Conservation (phyloP, 1,140 invertebrate genomes). For the Rhopalosiphum padi region DNA sequence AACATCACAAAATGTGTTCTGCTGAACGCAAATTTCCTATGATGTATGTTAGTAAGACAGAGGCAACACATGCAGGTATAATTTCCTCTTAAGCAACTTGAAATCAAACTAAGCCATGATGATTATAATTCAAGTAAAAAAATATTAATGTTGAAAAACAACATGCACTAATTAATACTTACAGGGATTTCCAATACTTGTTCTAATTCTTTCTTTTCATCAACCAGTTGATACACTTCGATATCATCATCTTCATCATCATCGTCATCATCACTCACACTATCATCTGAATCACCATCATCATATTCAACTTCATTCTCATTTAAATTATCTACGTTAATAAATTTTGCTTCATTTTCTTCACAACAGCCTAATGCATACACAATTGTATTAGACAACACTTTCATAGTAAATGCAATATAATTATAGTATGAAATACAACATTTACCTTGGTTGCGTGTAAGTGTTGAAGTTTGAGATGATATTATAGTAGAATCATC, state of each 20-base stretch:
- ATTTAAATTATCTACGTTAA: constrained; percentile 54
- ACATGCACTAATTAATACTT: constrained; percentile 53
- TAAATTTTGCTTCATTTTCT: constrained; percentile 49
- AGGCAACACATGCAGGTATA: too few species aligned
- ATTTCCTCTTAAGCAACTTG: too few species aligned
- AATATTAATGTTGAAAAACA: neutral
- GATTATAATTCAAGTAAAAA: neutral
- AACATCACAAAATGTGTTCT: too few species aligned
- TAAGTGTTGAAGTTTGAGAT: constrained; percentile 93
- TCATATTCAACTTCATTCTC: constrained; percentile 61
- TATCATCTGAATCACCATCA: constrained; percentile 68
- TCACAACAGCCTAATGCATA: constrained; percentile 40
- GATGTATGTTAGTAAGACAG: too few species aligned
- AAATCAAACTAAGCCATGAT: neutral
- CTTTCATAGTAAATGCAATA: neutral
- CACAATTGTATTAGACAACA: neutral
- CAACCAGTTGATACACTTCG: constrained; percentile 63
- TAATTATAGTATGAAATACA: neutral
- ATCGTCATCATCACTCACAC: constrained; percentile 70
- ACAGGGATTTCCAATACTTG: constrained; percentile 68
- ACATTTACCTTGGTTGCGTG: constrained; percentile 81
- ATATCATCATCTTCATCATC: constrained; percentile 69
- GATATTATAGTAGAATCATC: constrained; percentile 97
- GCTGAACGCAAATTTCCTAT: too few species aligned
- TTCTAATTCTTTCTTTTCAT: constrained; percentile 64